These are phyloP conservation scores for Ylistrum balloti DNA, from an alignment of 1,140 invertebrate species.

Conservation along the genomic window DNA sequence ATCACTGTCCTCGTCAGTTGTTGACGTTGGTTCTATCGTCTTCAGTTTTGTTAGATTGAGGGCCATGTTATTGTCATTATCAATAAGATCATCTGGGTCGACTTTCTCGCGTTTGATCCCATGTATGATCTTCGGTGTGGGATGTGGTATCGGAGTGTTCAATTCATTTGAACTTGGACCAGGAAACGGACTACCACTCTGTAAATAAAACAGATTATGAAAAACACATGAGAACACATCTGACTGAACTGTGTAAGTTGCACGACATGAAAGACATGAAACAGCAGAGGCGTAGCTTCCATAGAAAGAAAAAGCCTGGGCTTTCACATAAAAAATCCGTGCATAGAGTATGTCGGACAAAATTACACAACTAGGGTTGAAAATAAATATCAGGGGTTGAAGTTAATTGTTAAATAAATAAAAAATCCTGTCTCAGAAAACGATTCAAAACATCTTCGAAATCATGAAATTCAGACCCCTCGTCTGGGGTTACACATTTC, in stretches of 20 bases:
- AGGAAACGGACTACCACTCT: constrained; percentile 65
- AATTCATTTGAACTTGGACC: constrained; percentile 72
- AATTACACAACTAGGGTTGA: no score
- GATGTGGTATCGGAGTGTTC: constrained; percentile 73
- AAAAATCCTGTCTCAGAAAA: no score
- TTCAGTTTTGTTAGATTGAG: not conserved
- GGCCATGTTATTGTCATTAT: not conserved
- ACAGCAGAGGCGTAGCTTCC: no score
- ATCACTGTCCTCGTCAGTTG: not conserved
- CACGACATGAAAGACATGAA: not conserved
- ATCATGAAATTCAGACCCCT: no score
- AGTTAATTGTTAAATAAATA: no score
- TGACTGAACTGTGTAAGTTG: not conserved
- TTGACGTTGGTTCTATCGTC: not conserved
- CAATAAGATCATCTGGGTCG: not conserved
- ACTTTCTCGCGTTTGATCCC: constrained; percentile 48
- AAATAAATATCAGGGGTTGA: no score
- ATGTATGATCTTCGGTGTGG: constrained; percentile 58
- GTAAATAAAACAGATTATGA: not conserved
- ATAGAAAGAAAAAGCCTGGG: no score
- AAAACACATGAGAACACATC: not conserved
- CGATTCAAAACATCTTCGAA: no score
- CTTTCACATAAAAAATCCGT: no score
- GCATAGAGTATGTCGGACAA: no score
- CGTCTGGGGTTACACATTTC: no score